Evolutionary conservation across 1,140 invertebrate species (phyloP), one percentile per base, ranked within the genome.

Genomic region (Drosophila rufa): DNA sequence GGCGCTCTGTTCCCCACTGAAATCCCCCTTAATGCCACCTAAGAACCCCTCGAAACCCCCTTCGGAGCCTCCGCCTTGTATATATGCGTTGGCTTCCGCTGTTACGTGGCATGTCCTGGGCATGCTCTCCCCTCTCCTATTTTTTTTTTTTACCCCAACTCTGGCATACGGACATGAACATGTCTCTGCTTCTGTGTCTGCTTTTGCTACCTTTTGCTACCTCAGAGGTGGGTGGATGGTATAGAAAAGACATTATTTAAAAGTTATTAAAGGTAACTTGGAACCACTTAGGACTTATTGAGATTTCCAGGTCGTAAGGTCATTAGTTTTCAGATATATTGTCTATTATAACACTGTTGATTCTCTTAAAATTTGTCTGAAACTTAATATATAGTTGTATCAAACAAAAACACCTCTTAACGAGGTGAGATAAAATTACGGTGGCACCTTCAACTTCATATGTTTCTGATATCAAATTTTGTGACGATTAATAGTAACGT

Each of bases 11-110:
- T 7, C 2, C 17, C 25, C 17, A 1, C 19, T 7, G 19, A 45
- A 62, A 56, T n/a, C n/a, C 51, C 17, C 17, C 30, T 67, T 25
- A 42, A 38, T 47, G 45, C 45, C 65, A 22, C 27, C 36, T 43
- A 36, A 66, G 40, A 25, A 30, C 57, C 64, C 42, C 0, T 17
- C 17, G 53, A 38, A 45, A 14, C 15, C 8, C 40, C 25, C 62
- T 17, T 14, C 12, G 51, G 62, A 47, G 50, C 71, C 75, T 62
- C 79, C 12, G 11, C 36, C 51, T 38, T 19, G 51, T 30, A n/a
- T 8, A 42, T n/a, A 67, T 79, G 75, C 79, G 70, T 76, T 60
- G 79, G 79, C 83, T 86, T 86, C 83, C 83, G 79, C 68, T 82
- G 79, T 86, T 86, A 86, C 83, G 83, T 86, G 66, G 59, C 75